phyloP scores from a whole-genome alignment of 2,113 vertebrate species.

The Ailurus styani region DNA sequence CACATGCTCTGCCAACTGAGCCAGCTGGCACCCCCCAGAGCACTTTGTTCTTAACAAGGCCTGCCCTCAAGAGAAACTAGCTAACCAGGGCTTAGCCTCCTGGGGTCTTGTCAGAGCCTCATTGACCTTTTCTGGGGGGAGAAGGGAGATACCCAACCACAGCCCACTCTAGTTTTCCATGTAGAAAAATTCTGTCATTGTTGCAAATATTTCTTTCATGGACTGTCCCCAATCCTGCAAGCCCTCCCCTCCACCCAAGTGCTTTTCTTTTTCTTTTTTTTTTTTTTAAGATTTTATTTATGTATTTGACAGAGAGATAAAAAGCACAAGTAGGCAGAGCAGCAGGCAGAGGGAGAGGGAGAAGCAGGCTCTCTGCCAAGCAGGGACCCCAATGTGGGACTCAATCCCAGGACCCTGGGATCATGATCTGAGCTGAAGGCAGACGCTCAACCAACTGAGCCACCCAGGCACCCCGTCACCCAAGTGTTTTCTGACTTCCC shows the following conservation, averaged over 20 bases:
- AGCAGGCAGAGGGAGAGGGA: no score
- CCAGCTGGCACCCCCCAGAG: neutral
- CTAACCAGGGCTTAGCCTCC: neutral
- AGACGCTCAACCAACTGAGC: no score
- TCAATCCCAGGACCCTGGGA: no score
- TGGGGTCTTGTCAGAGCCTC: neutral
- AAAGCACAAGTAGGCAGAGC: no score
- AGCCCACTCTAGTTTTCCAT: neutral
- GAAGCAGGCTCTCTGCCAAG: no score
- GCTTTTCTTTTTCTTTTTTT: no score
- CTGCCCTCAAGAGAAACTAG: neutral
- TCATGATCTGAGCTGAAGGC: no score
- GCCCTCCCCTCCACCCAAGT: accelerated
- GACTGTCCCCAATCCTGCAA: neutral
- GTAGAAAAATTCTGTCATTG: neutral
- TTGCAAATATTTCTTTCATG: neutral
- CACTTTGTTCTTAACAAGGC: neutral
- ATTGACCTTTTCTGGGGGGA: neutral
- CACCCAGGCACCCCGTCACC: accelerated
- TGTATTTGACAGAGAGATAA: no score
- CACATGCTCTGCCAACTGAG: neutral
- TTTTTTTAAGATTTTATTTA: no score
- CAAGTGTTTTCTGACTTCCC: neutral
- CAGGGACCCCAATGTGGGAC: no score
- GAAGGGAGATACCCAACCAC: neutral